A percentile compares a stretch with the other conserved stretches of the same genome.
Evolutionary conservation across 2,797 vertebrate genomes (phyloP).

Genomic region (Columba guinea): DNA sequence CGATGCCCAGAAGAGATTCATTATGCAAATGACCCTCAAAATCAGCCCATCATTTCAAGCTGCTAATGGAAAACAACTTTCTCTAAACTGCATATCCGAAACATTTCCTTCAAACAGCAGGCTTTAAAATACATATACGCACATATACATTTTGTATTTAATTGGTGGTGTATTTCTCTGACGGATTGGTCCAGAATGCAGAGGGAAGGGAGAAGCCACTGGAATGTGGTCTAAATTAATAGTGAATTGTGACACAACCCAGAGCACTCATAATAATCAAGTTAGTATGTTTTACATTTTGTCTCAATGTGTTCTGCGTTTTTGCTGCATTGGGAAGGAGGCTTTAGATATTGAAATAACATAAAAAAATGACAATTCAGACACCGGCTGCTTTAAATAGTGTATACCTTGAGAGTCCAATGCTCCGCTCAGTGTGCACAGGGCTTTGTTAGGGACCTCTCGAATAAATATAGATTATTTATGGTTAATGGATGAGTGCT

Average conservation of each 20-base stretch:
- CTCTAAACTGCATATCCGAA: background rate
- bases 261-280: conserved; percentile 69
- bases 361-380: conserved; percentile 59
- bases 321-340: conserved; percentile 57
- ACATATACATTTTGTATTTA: conserved; percentile 34
- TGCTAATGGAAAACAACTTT: conserved; percentile 37
- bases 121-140: conserved; percentile 23
- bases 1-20: background rate
- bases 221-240: conserved; percentile 73
- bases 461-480: conserved; percentile 49
- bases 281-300: conserved; percentile 69
- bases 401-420: conserved; percentile 57
- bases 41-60: conserved; percentile 7
- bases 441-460: conserved; percentile 32
- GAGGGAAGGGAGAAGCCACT: conserved; percentile 63
- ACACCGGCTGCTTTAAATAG: conserved; percentile 60
- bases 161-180: conserved; percentile 34
- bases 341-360: conserved; percentile 62
- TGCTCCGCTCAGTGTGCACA: conserved; percentile 47
- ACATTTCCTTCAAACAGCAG: background rate
- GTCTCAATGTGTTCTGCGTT: conserved; percentile 64
- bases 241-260: conserved; percentile 75
- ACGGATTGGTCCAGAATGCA: conserved; percentile 44
- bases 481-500: conserved; percentile 16
- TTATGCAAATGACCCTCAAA: conserved; percentile 25